Percentiles rank a stretch among this genome's conserved stretches.
phyloP scores from a whole-genome alignment of 2,888 invertebrate species.

The Bedellia somnulentella region DNA sequence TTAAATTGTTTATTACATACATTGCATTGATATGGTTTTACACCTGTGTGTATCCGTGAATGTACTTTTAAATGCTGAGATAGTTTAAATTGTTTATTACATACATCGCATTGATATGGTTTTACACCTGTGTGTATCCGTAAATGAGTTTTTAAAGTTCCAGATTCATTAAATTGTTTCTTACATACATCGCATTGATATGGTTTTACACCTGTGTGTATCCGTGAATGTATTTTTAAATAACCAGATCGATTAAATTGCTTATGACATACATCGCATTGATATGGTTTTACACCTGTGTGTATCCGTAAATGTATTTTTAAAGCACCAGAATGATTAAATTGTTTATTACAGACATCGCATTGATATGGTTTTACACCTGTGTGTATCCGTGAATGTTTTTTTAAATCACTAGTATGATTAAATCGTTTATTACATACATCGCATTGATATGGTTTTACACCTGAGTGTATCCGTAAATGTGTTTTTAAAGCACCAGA shows the following conservation, averaged over 20 bases:
- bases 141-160: not conserved
- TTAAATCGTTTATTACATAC: constrained; percentile 9
- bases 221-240: constrained; percentile 2
- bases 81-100: not conserved
- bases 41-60: no score
- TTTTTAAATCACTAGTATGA: constrained; percentile 1
- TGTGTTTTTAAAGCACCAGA: constrained; percentile 8
- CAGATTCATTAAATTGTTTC: not conserved
- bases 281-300: no score
- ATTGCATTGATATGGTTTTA: no score
- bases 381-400: constrained; percentile 6
- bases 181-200: constrained; percentile 4
- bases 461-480: constrained; percentile 10
- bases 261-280: not conserved
- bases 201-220: constrained; percentile 1
- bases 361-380: no score
- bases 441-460: constrained; percentile 11
- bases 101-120: constrained; percentile 3
- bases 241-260: not conserved
- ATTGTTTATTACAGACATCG: no score
- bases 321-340: no score
- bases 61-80: not conserved
- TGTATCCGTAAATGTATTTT: no score
- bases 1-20: no score
- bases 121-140: not conserved